Evolutionary conservation across 2,113 vertebrate species (phyloP).

Genomic region (Salvelinus sp.): DNA sequence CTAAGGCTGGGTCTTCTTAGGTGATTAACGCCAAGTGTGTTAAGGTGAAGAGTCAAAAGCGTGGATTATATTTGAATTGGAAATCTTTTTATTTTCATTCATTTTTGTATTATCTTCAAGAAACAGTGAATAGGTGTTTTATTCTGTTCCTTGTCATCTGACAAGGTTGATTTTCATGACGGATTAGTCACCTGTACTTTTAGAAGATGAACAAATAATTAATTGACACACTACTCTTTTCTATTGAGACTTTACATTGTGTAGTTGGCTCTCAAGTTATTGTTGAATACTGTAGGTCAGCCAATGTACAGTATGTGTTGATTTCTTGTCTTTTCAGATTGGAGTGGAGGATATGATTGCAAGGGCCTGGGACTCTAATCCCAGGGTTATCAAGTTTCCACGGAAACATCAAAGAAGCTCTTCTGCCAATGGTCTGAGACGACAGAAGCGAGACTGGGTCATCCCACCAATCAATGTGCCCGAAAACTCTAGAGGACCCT

Average conservation of each 20-base stretch:
- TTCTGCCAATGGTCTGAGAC: slow-evolving; percentile 77
- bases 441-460: slow-evolving; percentile 99
- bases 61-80: too few species aligned
- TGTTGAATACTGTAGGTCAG: not conserved
- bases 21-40: not conserved
- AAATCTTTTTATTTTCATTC: too few species aligned
- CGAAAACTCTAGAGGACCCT: slow-evolving; percentile 93
- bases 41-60: too few species aligned
- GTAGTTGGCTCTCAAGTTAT: too few species aligned
- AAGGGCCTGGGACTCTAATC: slow-evolving; percentile 72
- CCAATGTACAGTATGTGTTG: slow-evolving; percentile 6
- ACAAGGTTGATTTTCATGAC: not conserved
- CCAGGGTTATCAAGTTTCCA: slow-evolving; percentile 77
- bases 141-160: not conserved
- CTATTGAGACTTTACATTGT: too few species aligned
- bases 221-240: not conserved
- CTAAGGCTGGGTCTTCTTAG: not conserved
- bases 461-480: slow-evolving; percentile 98
- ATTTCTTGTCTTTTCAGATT: slow-evolving; percentile 56
- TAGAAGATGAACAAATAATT: not conserved
- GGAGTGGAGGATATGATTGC: slow-evolving; percentile 71
- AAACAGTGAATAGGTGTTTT: not conserved
- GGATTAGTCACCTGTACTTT: too few species aligned
- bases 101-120: not conserved
- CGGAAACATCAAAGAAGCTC: slow-evolving; percentile 75